Evolutionary conservation across 2,888 invertebrate genomes (phyloP).

Genomic region (Lasioglossum figueresi): DNA sequence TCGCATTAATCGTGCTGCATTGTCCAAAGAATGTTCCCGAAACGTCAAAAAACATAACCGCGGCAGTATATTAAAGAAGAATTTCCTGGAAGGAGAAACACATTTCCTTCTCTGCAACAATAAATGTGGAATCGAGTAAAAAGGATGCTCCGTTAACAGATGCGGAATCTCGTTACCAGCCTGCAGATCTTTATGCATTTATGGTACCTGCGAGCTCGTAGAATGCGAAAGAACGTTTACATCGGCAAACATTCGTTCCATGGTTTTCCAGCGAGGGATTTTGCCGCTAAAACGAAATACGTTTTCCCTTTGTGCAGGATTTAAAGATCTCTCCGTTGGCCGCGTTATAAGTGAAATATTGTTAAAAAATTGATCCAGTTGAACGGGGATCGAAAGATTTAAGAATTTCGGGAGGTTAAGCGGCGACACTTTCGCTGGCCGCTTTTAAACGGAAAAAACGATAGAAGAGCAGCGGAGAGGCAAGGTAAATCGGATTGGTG

Average conservation of each 20-base stretch:
- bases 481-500: neutral
- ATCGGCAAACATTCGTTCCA: neutral
- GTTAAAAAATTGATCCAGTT: neutral
- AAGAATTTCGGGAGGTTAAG: neutral
- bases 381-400: neutral
- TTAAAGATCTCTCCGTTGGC: neutral
- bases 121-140: neutral
- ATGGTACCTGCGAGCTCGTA: neutral
- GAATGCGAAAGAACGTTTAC: neutral
- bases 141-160: neutral
- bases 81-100: neutral
- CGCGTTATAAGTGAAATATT: neutral
- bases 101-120: neutral
- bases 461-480: neutral
- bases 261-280: neutral
- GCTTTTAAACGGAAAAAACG: neutral
- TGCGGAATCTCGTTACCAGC: neutral
- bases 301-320: neutral
- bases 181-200: conserved; percentile 2
- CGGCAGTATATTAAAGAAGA: neutral
- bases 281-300: neutral
- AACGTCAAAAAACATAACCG: neutral
- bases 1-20: neutral
- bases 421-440: neutral
- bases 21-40: neutral